Evolutionary conservation across 2,888 invertebrate species (phyloP), one percentile per base, ranked within the genome.

Genomic region (Sphaerophoria rueppellii): DNA sequence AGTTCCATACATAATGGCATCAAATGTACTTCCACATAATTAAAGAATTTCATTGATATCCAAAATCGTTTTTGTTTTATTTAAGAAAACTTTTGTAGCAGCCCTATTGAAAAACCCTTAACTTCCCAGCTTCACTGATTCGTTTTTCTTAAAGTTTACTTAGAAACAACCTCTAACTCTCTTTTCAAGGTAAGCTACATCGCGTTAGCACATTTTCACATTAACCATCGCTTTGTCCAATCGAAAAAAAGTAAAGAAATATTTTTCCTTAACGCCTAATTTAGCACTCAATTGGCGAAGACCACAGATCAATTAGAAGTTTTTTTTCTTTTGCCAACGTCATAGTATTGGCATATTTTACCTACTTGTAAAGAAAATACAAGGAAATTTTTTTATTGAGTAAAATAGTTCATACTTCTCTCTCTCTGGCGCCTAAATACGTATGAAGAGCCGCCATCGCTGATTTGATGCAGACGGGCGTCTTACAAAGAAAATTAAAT

Each of bases 261-360:
- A n/a, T 50, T 54, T 54, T 16, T 52, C 71, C 61, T 57, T 52
- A 52, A 61, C 69, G 60, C 58, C 16, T 54, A 60, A 79, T 83
- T 75, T 46, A 75, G 35, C 54, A 60, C 65, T 55, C 71, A 75
- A 75, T 79, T 83, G 78, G 50, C 75, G 12, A 60, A 65, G 71
- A 79, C 71, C 79, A 78, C 78, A 67, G 69, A 75, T 79, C 71
- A 83, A 75, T 71, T 71, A 71, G 79, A 74, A 60, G 58, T 63
- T 50, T 63, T 46, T 48, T 24, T 50, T 63, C 6, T 48, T 24
- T 24, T 70, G 11, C 16, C n/a, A 40, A 74, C 82, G 82, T 82
- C 82, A 78, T 58, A 63, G 63, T 16, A 63, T 65, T 77, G 65
- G 16, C 77, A 34, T 50, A 65, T 50, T 43, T 46, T 43, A 9